These are phyloP conservation scores for Strigops habroptila DNA, from an alignment of 2,113 vertebrate species.

Conservation along the genomic window DNA sequence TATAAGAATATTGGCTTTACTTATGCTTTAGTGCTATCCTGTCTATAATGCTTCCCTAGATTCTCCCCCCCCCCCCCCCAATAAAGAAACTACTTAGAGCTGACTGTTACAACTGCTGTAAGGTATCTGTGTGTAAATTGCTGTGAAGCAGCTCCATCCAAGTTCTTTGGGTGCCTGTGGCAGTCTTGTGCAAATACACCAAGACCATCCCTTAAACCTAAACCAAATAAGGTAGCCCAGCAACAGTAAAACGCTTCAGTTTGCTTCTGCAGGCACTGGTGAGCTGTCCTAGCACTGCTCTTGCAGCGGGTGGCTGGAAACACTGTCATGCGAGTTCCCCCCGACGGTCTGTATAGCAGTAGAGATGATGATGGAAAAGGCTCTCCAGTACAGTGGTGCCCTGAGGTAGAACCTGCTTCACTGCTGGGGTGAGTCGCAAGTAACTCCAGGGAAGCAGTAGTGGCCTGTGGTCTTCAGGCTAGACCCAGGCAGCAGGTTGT, in stretches of 20 bases:
- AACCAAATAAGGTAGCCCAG: neutral
- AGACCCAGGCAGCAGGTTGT: fast-evolving
- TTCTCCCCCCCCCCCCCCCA: no score
- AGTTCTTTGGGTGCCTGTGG: neutral
- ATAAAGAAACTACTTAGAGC: neutral
- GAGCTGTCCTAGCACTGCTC: fast-evolving
- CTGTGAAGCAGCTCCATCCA: neutral
- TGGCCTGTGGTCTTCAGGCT: neutral
- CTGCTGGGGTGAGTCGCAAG: fast-evolving
- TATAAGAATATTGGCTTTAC: neutral
- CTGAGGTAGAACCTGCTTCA: neutral
- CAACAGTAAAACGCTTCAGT: neutral
- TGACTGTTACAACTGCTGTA: neutral
- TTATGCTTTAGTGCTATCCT: neutral
- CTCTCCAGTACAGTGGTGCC: fast-evolving
- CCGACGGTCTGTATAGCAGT: fast-evolving
- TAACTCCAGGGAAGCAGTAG: neutral
- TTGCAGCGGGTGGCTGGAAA: neutral
- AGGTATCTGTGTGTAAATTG: neutral
- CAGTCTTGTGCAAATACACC: neutral
- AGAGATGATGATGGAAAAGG: neutral
- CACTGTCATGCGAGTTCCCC: fast-evolving
- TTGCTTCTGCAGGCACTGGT: neutral
- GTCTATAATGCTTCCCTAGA: neutral
- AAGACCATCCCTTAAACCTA: neutral